Evolutionary conservation across 2,113 vertebrate genomes (phyloP), one percentile per base, ranked within the genome.

Genomic region (Microcebus jonahi): DNA sequence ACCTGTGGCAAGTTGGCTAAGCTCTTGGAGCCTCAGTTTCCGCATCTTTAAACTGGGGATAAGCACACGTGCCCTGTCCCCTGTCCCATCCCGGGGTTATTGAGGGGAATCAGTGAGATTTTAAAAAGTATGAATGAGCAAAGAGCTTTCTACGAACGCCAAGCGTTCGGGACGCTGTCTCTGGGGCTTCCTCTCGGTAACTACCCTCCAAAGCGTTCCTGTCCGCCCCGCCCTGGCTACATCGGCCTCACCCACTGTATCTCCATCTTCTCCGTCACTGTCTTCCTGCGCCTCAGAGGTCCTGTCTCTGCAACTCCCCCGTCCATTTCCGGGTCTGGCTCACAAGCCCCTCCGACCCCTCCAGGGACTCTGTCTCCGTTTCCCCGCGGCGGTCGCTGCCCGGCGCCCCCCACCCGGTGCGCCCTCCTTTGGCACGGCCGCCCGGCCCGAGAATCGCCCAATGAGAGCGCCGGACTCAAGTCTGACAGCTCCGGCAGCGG

Each of bases 371-470:
- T 6, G 79, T 71, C 88, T 96, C 73, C n/a, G 8, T 42, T 70
- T 94, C 94, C 92, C 59, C 27, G 90, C 65, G 3, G 96, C 90
- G 36, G 95, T 75, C 14, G 82, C 61, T 39, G 94, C 98, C 98
- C 95, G 94, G 98, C 96, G 96, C 89, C 92, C 97, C 95, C 68
- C 9, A 76, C 96, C 98, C 97, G 93, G 98, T 98, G 95, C 97
- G 97, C 98, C 96, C 96, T 98, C 96, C 92, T 93, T 93, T 70
- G 89, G 96, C 89, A 81, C 87, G 0, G 94, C 79, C 42, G 93
- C 87, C 48, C 68, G 97, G 97, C 96, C 97, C 2, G 86, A 70
- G 88, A 77, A 91, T 89, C 34, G 93, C 61, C 99, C 99, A 99
- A 99, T 99, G 75, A 98, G 39, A 97, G 89, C 75, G 80, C 82